These are phyloP conservation scores for Microctonus hyperodae DNA, from an alignment of 2,888 invertebrate genomes.

Conservation along the genomic window DNA sequence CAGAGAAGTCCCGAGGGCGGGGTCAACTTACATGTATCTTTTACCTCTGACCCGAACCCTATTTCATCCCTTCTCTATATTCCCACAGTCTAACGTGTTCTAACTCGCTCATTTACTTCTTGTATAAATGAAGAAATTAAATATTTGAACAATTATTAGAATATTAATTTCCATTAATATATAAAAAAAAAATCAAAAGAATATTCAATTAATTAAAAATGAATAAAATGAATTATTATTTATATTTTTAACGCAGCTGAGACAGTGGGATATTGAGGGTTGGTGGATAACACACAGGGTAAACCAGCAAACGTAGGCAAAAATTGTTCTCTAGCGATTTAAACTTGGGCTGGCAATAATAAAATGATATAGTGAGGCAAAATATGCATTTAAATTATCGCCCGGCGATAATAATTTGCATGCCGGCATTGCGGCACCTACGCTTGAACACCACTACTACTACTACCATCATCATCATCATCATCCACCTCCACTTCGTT, in stretches of 20 bases:
- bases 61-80: slow-evolving; percentile 39
- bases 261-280: not conserved
- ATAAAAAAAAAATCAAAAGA: too few species aligned
- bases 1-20: slow-evolving; percentile 63
- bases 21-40: slow-evolving; percentile 64
- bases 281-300: not conserved
- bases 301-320: not conserved
- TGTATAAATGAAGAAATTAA: too few species aligned
- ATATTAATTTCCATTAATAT: too few species aligned
- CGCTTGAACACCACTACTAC: slow-evolving; percentile 35
- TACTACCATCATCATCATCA: not conserved
- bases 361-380: slow-evolving; percentile 64
- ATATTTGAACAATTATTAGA: too few species aligned
- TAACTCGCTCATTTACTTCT: too few species aligned
- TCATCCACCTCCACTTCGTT: slow-evolving; percentile 3
- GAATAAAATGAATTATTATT: too few species aligned
- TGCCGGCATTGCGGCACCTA: slow-evolving; percentile 55
- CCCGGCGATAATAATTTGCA: slow-evolving; percentile 64
- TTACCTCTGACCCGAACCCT: slow-evolving; percentile 59
- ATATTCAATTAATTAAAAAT: too few species aligned
- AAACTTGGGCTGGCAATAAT: slow-evolving; percentile 55
- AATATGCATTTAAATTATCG: slow-evolving; percentile 65
- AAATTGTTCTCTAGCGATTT: not conserved
- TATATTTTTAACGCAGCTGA: too few species aligned
- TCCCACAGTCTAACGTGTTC: too few species aligned